Percentiles rank a stretch among this genome's conserved stretches.
Conservation (phyloP, 2,797 vertebrate genomes). For the Amphiprion clarkii region DNA sequence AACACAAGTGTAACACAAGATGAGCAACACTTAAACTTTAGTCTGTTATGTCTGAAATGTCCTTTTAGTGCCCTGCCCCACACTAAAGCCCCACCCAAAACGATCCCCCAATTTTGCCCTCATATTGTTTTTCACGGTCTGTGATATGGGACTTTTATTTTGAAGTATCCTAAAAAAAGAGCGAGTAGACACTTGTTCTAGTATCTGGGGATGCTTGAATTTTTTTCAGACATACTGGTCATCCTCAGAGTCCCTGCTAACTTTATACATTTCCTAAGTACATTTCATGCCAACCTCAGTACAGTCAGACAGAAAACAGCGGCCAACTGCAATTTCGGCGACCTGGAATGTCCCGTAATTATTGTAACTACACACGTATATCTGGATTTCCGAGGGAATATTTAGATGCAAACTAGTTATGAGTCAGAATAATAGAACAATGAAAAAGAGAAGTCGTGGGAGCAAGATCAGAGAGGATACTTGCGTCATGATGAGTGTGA, state of each 20-base stretch:
- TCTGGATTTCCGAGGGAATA: conserved; percentile 81
- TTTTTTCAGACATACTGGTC: conserved; percentile 57
- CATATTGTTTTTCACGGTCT: conserved; percentile 42
- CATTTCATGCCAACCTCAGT: conserved; percentile 62
- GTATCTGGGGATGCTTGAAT: conserved; percentile 55
- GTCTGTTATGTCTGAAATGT: conserved; percentile 66
- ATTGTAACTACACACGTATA: conserved; percentile 62
- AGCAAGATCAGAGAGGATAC: conserved; percentile 76
- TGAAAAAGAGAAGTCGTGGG: conserved; percentile 70
- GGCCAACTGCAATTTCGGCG: conserved; percentile 58
- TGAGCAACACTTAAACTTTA: conserved; percentile 83
- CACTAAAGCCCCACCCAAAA: conserved; percentile 58
- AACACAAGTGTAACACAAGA: conserved; percentile 79
- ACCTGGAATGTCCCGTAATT: conserved; percentile 76
- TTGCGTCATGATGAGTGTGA: conserved; percentile 76
- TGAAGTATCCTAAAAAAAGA: conserved; percentile 41
- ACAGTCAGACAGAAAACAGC: conserved; percentile 52
- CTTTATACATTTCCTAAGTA: conserved; percentile 60
- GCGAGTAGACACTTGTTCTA: conserved; percentile 50
- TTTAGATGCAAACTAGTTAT: conserved; percentile 86
- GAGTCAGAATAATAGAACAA: conserved; percentile 75
- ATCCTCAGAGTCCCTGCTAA: conserved; percentile 50
- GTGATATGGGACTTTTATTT: conserved; percentile 52
- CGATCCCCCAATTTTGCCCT: conserved; percentile 53
- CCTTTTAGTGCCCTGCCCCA: conserved; percentile 73